Base-by-base conservation (phyloP, 2,797 vertebrate species). In the Sebastes steindachneri region DNA sequence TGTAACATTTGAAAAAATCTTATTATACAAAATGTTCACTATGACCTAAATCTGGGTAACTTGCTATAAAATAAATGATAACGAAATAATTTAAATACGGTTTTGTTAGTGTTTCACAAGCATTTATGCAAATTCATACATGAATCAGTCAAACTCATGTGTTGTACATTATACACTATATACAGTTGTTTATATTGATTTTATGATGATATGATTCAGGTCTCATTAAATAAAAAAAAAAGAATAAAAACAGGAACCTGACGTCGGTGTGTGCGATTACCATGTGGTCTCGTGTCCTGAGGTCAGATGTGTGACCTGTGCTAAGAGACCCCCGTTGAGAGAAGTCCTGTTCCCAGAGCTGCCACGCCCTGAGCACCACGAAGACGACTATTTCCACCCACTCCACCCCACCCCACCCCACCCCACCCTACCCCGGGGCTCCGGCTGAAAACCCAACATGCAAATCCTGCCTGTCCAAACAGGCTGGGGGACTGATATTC, bases 381-480 rank as follows among this genome's bases (percentile, higher is more conserved):
- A 92, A 84, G 85, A 90, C 23, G 81, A 86, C 82, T 79, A 41
- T 79, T 70, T 83, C 86, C 76, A 78, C 79, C 84, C 75, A 55
- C 69, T 29, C 4, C 53, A 68, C 65, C 79, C 78, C 74, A 33
- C 64, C 78, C 4, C 53, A 68, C 65, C 79, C 78, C 74, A 33
- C 64, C 78, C 57, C n/a, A 45, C 79, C 79, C 81, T 68, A 66
- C 79, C 91, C 82, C 28, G 45, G 80, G 91, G 88, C 86, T 83
- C 69, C 3, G 79, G 73, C 87, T 89, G 59, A 88, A 93, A 91
- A 89, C 80, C 80, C 86, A 89, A 88, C 82, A 93, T 94, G 90
- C 89, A 94, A 94, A 94, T 92, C 80, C 66, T 88, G 87, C 93
- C 80, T 90, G 89, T 93, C 88, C 85, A 93, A 94, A 92, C 89